These are phyloP conservation scores for Hedychridium roseum DNA, from an alignment of 2,888 invertebrate species.

Conservation along the genomic window DNA sequence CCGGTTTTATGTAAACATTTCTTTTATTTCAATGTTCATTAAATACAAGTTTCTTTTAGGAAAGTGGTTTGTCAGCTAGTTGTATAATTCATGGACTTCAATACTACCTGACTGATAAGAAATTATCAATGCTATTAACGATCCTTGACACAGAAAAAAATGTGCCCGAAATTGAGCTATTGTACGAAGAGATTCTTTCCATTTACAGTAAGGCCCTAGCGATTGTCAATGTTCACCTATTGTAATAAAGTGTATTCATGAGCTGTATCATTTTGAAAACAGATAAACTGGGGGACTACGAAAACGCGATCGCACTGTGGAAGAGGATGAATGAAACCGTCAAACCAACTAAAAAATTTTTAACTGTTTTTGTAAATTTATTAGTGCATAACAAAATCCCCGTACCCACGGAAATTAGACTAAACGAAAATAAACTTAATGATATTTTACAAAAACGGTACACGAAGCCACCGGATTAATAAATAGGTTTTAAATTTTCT, in stretches of 20 bases:
- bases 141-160: slow-evolving; percentile 21
- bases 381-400: slow-evolving; percentile 57
- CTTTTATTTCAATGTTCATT: neutral
- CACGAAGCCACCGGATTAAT: slow-evolving; percentile 36
- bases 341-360: slow-evolving; percentile 55
- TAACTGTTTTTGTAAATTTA: slow-evolving; percentile 35
- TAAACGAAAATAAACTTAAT: neutral
- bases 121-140: slow-evolving; percentile 7
- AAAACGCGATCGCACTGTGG: slow-evolving; percentile 54
- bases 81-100: neutral
- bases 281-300: slow-evolving; percentile 50
- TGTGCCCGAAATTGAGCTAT: neutral
- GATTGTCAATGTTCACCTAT: too few species aligned
- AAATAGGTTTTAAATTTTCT: slow-evolving; percentile 39
- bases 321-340: slow-evolving; percentile 56
- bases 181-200: slow-evolving; percentile 25
- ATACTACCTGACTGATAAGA: neutral
- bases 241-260: neutral
- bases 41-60: too few species aligned
- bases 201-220: slow-evolving; percentile 39
- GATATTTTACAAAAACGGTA: too few species aligned
- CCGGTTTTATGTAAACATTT: slow-evolving; percentile 2
- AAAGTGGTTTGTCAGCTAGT: neutral
- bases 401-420: slow-evolving; percentile 44
- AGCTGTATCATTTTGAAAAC: slow-evolving; percentile 24